phyloP scores from a whole-genome alignment of 92 coral and sea anemone species.

The Epizoanthus illoricatus region DNA sequence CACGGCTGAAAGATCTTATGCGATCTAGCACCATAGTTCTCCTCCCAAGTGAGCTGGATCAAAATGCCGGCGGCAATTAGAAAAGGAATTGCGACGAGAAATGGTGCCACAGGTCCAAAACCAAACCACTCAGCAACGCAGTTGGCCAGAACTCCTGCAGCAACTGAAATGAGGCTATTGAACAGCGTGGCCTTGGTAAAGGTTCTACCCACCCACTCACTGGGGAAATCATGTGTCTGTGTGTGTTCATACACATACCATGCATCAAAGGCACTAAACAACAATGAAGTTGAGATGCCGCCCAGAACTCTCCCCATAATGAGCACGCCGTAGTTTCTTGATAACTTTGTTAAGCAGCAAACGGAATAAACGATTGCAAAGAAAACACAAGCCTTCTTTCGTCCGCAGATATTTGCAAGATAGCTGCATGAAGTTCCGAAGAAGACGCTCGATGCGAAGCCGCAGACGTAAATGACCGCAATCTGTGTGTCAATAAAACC shows the following conservation, averaged over 20 bases:
- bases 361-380: conserved; percentile 88
- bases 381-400: conserved; percentile 91
- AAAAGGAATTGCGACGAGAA: conserved; percentile 92
- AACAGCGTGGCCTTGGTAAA: conserved; percentile 91
- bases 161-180: conserved; percentile 88
- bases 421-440: conserved; percentile 92
- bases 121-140: conserved; percentile 86
- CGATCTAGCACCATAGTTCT: conserved; percentile 90
- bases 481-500: conserved; percentile 98
- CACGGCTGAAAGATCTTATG: conserved; percentile 78
- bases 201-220: conserved; percentile 91
- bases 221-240: conserved; percentile 90
- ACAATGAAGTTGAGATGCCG: conserved; percentile 90
- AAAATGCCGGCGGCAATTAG: conserved; percentile 72
- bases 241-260: conserved; percentile 98
- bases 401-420: conserved; percentile 85
- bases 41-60: conserved; percentile 90
- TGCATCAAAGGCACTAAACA: conserved; percentile 94
- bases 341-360: conserved; percentile 89
- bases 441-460: conserved; percentile 92
- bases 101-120: conserved; percentile 97
- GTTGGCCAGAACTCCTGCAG: conserved; percentile 85
- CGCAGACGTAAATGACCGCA: conserved; percentile 92
- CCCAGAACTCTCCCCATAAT: conserved; percentile 90
- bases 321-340: conserved; percentile 83